Conservation (phyloP, 2,113 vertebrate genomes). For the Epinephelus cyanopodus region DNA sequence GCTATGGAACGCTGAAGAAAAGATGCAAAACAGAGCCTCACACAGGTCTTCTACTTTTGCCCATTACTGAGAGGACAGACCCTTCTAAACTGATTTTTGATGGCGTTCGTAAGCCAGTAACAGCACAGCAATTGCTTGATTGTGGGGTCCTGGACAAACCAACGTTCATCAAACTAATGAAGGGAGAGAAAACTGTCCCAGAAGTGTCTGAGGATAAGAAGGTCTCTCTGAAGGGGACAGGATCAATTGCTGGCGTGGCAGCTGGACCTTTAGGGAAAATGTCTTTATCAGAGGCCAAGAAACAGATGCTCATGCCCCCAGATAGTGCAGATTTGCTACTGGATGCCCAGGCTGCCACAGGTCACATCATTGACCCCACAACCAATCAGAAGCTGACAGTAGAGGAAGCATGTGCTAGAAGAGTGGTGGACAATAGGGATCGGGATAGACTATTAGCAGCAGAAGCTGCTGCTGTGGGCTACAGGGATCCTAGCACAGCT, state of each 20-base stretch:
- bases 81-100: constrained; percentile 89
- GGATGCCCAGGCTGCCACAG: constrained; percentile 92
- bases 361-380: constrained; percentile 89
- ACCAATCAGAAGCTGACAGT: constrained; percentile 87
- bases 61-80: constrained; percentile 85
- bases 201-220: constrained; percentile 88
- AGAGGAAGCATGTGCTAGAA: constrained; percentile 87
- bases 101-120: constrained; percentile 88
- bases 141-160: constrained; percentile 88
- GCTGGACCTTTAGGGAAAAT: constrained; percentile 51
- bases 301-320: constrained; percentile 38
- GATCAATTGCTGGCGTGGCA: constrained; percentile 80
- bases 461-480: constrained; percentile 90
- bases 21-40: constrained; percentile 90
- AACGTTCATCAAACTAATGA: constrained; percentile 86
- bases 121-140: constrained; percentile 86
- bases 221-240: constrained; percentile 84
- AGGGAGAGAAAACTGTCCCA: constrained; percentile 88
- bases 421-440: constrained; percentile 88
- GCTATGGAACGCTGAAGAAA: constrained; percentile 88
- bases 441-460: constrained; percentile 89
- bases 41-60: constrained; percentile 89
- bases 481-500: constrained; percentile 86
- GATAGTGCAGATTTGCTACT: constrained; percentile 66
- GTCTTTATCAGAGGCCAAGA: constrained; percentile 64